Conservation (phyloP, 2,113 vertebrate genomes). For the Pundamilia nyererei region DNA sequence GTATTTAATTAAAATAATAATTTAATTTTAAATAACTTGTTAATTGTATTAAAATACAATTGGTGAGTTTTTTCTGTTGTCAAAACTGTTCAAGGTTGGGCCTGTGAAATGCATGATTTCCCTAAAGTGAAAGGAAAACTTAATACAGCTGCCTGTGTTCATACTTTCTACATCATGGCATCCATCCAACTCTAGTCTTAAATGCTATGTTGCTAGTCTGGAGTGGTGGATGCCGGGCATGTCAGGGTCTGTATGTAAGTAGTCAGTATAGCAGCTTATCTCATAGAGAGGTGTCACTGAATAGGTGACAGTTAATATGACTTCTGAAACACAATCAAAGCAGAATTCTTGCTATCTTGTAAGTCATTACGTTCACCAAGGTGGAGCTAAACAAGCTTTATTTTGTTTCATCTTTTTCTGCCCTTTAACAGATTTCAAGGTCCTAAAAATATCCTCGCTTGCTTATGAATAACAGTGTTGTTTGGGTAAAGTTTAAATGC, state of each 20-base stretch:
- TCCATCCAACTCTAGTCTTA: neutral
- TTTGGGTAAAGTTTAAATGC: neutral
- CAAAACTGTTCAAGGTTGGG: neutral
- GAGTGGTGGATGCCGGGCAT: neutral
- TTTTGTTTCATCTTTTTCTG: neutral
- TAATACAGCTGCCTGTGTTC: neutral
- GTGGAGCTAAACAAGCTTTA: neutral
- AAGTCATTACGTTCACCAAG: neutral
- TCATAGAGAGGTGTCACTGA: neutral
- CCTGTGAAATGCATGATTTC: neutral
- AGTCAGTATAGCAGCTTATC: conserved; percentile 21
- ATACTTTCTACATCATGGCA: neutral
- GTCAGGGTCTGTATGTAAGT: neutral
- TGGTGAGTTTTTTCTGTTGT: neutral
- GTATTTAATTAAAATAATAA: no score
- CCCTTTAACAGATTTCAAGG: neutral
- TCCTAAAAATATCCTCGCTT: neutral
- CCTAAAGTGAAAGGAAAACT: neutral
- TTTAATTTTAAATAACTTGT: neutral
- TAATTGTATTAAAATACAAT: neutral
- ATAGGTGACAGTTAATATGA: neutral
- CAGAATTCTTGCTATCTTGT: neutral
- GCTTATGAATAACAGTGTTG: neutral
- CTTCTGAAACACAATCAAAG: neutral
- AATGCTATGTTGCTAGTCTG: neutral